Percentiles rank a stretch among this genome's conserved stretches.
phyloP scores from a whole-genome alignment of 2,113 vertebrate species.

The Solenodon paradoxus region DNA sequence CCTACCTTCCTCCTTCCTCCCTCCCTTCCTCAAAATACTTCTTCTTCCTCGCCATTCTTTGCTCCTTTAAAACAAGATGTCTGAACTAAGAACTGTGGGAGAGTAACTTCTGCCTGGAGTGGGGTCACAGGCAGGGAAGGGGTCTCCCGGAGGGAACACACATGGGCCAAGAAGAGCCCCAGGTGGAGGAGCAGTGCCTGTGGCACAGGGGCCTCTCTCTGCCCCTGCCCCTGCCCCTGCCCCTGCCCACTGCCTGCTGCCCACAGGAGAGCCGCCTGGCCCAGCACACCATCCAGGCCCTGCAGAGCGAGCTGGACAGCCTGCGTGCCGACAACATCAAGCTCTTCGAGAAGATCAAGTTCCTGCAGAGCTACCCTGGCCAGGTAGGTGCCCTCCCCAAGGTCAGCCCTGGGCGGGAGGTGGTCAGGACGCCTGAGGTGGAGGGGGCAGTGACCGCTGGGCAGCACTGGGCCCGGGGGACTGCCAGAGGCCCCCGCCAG shows the following conservation, averaged over 20 bases:
- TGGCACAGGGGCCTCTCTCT: rapidly evolving
- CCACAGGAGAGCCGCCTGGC: slow-evolving; percentile 89
- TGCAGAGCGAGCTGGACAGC: slow-evolving; percentile 96
- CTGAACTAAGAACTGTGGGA: background rate
- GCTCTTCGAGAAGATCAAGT: slow-evolving; percentile 99
- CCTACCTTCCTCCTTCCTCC: too few species aligned
- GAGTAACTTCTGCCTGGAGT: background rate
- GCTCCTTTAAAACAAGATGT: background rate
- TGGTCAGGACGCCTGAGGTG: rapidly evolving
- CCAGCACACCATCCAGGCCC: slow-evolving; percentile 94
- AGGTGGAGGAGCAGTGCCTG: rapidly evolving
- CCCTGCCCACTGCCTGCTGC: background rate
- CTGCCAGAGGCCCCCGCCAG: background rate
- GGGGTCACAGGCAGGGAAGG: background rate
- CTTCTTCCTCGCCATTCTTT: too few species aligned
- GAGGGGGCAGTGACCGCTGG: background rate
- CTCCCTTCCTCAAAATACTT: too few species aligned
- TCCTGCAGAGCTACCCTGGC: slow-evolving; percentile 95
- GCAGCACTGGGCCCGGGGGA: background rate
- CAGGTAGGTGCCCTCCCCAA: slow-evolving; percentile 81
- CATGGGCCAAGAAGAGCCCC: background rate
- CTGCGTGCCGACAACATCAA: slow-evolving; percentile 98
- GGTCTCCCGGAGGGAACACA: background rate
- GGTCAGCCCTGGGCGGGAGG: background rate
- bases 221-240: rapidly evolving